These are phyloP conservation scores for Sepiola atlantica DNA, from an alignment of 2,888 invertebrate genomes.

Conservation along the genomic window DNA sequence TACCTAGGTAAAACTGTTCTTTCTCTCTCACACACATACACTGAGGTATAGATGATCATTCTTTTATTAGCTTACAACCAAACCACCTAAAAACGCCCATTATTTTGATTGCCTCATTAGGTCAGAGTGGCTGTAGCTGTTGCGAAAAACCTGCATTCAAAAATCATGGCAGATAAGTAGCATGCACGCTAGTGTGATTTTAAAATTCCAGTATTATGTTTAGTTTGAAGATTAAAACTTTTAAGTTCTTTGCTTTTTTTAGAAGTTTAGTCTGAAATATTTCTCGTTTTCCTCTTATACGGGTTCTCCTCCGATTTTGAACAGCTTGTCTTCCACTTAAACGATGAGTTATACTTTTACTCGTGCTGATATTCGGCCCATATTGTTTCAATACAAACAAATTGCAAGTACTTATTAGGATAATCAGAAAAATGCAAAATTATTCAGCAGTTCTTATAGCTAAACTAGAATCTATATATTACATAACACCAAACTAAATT, in stretches of 20 bases:
- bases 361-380: background rate
- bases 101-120: too few relatives aligned
- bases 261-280: background rate
- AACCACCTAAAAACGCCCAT: too few relatives aligned
- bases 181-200: too few relatives aligned
- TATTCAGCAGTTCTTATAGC: too few relatives aligned
- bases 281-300: background rate
- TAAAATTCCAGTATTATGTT: background rate
- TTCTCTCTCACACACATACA: background rate
- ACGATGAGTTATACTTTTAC: background rate
- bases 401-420: too few relatives aligned
- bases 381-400: too few relatives aligned
- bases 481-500: too few relatives aligned
- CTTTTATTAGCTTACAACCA: background rate
- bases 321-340: background rate
- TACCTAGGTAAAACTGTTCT: background rate
- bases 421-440: too few relatives aligned
- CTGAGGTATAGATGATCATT: background rate
- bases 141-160: too few relatives aligned
- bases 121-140: too few relatives aligned
- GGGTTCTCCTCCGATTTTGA: background rate
- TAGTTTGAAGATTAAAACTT: background rate
- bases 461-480: too few relatives aligned
- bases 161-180: too few relatives aligned
- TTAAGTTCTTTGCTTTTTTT: background rate